Base-by-base conservation (phyloP, 2,888 invertebrate species). In the Boloria selene region DNA sequence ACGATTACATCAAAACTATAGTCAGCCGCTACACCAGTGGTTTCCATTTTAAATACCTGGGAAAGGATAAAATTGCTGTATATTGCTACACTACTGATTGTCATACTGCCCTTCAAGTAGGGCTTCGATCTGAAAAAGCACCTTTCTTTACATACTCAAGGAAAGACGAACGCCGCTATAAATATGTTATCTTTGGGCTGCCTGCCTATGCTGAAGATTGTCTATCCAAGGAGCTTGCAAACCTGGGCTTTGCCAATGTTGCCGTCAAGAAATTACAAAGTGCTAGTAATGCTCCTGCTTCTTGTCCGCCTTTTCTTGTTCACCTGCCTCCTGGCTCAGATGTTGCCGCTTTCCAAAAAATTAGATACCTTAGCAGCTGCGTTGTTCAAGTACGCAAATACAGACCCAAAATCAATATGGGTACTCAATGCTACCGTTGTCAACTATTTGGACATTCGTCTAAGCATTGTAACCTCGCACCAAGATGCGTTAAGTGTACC, bases 351-450 rank as follows among this genome's bases (percentile, higher is more conserved):
- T 22, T 22, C 22, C 22, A 22, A 22, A 22, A 22, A 22, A 72
- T 70, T 10, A 69, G 55, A 47, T 70, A 70, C 26, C 44, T 72
- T 4, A 61, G 49, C 38, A 64, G 68, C 49, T 73, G 71, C 51
- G 72, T 68, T 0, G 64, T 72, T 16, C 18, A 67, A 4, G 64
- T 73, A 1, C 16, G 61, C 18, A 68, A 67, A 54, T 72, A 45
- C 31, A 68, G 64, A 16, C 67, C 70, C 1, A 64, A 17, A 2
- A 60, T 58, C 13, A 18, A n/a, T 38, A 10, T 18, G 13, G 68
- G 69, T 1, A 70, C 70, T 7, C 72, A 73, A 54, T 73, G 71
- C 42, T 73, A 47, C 26, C 53, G 73, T 22, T 73, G 73, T 50
- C 71, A 72, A 60, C 14, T 59, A 1, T 72, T 70, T 61, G 70